Percentiles rank a stretch among this genome's conserved stretches.
Conservation (phyloP, 53 echinoderm and acorn worm genomes). For the Apostichopus leukothele region DNA sequence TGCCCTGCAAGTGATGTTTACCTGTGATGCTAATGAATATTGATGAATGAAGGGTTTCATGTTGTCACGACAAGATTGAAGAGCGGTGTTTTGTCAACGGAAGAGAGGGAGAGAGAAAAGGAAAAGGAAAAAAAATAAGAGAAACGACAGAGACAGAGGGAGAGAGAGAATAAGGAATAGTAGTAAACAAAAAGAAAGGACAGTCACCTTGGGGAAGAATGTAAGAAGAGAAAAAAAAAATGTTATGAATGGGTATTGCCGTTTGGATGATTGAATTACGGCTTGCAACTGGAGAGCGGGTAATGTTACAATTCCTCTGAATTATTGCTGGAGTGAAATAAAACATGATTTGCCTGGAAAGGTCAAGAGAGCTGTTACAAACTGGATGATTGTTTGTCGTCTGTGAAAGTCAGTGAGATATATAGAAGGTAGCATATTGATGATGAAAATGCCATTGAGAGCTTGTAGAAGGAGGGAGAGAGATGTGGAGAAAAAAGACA, state of each 20-base stretch:
- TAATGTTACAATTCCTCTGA: slow-evolving; percentile 6
- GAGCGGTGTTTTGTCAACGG: slow-evolving; percentile 18
- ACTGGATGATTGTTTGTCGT: neutral
- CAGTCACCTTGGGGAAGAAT: slow-evolving; percentile 30
- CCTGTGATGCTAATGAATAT: slow-evolving; percentile 14
- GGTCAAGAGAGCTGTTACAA: slow-evolving; percentile 15
- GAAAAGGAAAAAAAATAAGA: neutral
- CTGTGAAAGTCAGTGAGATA: neutral
- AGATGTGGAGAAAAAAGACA: too few species aligned
- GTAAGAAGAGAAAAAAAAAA: neutral
- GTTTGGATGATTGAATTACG: slow-evolving; percentile 42
- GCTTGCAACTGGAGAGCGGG: slow-evolving; percentile 9
- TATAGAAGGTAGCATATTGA: neutral
- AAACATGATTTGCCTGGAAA: slow-evolving; percentile 15
- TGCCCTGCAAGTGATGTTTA: slow-evolving; percentile 11
- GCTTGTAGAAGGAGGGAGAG: too few species aligned
- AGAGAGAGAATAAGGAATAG: neutral
- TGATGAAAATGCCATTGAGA: neutral
- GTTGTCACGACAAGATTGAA: slow-evolving; percentile 14
- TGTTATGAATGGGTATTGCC: slow-evolving; percentile 6
- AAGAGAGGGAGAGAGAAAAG: neutral
- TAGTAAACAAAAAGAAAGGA: slow-evolving; percentile 23
- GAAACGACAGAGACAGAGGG: neutral
- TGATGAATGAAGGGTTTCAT: slow-evolving; percentile 18
- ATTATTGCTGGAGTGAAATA: neutral